Percentiles rank a stretch among this genome's conserved stretches.
These are phyloP conservation scores for Nymphalis urticae DNA, from an alignment of 2,888 invertebrate species.

Conservation along the genomic window DNA sequence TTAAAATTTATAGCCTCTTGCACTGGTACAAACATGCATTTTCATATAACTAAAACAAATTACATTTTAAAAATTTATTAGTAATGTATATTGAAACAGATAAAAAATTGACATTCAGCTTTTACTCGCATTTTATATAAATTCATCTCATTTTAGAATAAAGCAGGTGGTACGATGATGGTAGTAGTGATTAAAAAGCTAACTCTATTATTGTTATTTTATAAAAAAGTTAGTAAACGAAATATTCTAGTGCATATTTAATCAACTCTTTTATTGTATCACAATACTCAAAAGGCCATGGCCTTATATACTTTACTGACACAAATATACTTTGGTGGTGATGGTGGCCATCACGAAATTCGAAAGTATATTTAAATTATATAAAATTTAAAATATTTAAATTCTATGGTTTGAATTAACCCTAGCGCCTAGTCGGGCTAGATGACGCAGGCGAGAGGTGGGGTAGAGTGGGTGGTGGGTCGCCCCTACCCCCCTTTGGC, in stretches of 20 bases:
- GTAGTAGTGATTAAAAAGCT: no score
- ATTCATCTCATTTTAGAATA: no score
- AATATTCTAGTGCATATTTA: no score
- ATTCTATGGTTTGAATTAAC: constrained; percentile 76
- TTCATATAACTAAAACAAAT: not conserved
- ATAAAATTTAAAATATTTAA: constrained; percentile 45
- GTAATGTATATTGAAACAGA: not conserved
- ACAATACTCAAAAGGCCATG: not conserved
- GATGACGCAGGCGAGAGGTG: constrained; percentile 69
- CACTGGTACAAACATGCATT: no score
- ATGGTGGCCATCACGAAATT: constrained; percentile 1
- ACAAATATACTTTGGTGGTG: no score
- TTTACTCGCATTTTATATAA: no score
- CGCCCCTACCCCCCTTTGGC: constrained; percentile 56
- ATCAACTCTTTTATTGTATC: no score
- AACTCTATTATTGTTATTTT: no score
- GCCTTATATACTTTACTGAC: no score
- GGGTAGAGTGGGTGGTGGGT: constrained; percentile 44
- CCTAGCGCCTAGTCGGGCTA: constrained; percentile 77
- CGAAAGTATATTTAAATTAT: constrained; percentile 34
- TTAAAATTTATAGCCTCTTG: not conserved
- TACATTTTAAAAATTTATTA: not conserved
- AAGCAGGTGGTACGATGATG: no score
- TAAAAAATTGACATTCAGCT: not conserved
- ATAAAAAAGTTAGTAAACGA: no score